These are phyloP conservation scores for Drosophila prosaltans DNA, from an alignment of 1,140 invertebrate species.

Conservation along the genomic window DNA sequence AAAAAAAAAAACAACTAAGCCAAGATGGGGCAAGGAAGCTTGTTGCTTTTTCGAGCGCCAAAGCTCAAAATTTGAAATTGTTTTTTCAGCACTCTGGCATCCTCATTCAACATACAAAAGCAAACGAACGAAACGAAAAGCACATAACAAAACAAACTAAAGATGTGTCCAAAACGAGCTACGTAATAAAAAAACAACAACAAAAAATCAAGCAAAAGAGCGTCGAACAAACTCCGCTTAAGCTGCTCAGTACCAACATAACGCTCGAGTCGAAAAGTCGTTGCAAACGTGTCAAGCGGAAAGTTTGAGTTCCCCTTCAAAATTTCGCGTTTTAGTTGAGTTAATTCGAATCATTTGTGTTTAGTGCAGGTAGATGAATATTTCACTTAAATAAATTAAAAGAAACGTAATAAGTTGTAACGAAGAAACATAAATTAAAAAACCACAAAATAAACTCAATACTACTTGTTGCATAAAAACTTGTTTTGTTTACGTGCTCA, in stretches of 20 bases:
- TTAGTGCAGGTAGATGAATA: slow-evolving; percentile 54
- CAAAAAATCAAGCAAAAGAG: slow-evolving; percentile 29
- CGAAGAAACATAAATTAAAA: slow-evolving; percentile 24
- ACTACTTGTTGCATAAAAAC: slow-evolving; percentile 69
- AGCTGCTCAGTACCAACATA: slow-evolving; percentile 58
- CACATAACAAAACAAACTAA: slow-evolving; percentile 59
- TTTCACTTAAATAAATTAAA: slow-evolving; percentile 25
- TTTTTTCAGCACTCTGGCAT: slow-evolving; percentile 46
- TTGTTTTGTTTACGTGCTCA: slow-evolving; percentile 54
- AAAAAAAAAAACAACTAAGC: slow-evolving; percentile 6
- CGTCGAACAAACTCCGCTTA: slow-evolving; percentile 47
- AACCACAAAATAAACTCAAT: slow-evolving; percentile 10
- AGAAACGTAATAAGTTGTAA: neutral
- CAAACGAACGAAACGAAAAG: slow-evolving; percentile 20
- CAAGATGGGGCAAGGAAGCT: neutral
- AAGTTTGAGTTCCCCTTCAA: slow-evolving; percentile 20
- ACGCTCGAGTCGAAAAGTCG: slow-evolving; percentile 62
- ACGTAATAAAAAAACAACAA: slow-evolving; percentile 26
- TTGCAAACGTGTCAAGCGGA: slow-evolving; percentile 64
- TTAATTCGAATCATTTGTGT: slow-evolving; percentile 24
- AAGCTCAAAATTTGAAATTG: slow-evolving; percentile 29
- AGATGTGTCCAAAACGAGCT: slow-evolving; percentile 69
- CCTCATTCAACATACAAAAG: slow-evolving; percentile 9
- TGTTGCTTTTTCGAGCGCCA: slow-evolving; percentile 23
- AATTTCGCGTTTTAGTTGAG: slow-evolving; percentile 42